These are phyloP conservation scores for Crambe crambe DNA, from an alignment of 37 sponge, comb jelly and placozoan genomes.

Conservation along the genomic window DNA sequence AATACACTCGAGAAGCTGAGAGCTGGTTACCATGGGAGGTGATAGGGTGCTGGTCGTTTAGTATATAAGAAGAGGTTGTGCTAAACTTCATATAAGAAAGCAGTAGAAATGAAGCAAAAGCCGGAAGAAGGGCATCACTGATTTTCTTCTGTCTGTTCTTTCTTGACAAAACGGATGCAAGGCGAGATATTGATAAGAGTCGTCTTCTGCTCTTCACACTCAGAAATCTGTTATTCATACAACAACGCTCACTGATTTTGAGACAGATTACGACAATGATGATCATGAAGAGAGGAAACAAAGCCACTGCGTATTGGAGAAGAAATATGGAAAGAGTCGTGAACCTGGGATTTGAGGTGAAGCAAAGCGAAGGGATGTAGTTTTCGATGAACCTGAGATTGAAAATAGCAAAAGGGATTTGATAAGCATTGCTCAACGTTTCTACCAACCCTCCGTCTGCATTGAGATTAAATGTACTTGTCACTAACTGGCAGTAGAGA, in stretches of 20 bases:
- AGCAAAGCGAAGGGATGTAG: conserved; percentile 21
- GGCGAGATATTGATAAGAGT: no score
- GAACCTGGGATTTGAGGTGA: neutral
- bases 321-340: conserved; percentile 25
- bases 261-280: conserved; percentile 8
- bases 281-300: conserved; percentile 61
- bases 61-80: conserved; percentile 20
- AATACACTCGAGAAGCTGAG: neutral
- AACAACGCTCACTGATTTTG: conserved; percentile 19
- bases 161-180: no score
- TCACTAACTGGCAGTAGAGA: conserved; percentile 44
- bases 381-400: conserved; percentile 40
- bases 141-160: neutral
- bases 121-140: conserved; percentile 26
- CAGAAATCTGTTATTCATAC: neutral
- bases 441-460: conserved; percentile 9
- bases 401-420: conserved; percentile 44
- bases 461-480: conserved; percentile 13
- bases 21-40: neutral
- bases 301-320: conserved; percentile 36
- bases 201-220: neutral
- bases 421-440: conserved; percentile 6
- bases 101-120: conserved; percentile 49
- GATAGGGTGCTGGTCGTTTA: neutral
- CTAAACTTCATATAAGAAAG: conserved; percentile 53